Conservation (phyloP, 2,888 invertebrate species). For the Tenthredo mesomela region DNA sequence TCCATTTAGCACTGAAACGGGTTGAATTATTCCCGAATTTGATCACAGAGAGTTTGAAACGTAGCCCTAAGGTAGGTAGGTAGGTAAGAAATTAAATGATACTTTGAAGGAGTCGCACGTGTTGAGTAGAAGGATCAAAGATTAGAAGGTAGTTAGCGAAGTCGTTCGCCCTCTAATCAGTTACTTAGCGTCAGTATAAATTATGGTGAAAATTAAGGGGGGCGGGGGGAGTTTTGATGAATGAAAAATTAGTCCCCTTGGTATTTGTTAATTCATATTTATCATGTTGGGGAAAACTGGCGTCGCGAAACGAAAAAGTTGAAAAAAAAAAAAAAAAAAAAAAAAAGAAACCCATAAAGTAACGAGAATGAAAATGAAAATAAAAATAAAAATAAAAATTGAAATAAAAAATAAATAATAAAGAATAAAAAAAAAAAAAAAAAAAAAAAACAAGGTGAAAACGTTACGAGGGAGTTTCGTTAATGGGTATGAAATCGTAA, state of each 20-base stretch:
- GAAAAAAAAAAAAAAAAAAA: too few species aligned
- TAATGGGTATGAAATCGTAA: conserved; percentile 46
- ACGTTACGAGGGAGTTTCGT: conserved; percentile 13
- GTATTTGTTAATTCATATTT: conserved; percentile 24
- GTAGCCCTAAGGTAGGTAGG: too few species aligned
- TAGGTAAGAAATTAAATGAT: conserved; percentile 16
- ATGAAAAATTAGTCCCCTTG: background rate
- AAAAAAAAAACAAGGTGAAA: background rate
- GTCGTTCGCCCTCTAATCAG: conserved; percentile 5
- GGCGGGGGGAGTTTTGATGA: background rate
- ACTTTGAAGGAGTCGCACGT: background rate
- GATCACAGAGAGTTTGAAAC: background rate
- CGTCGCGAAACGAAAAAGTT: background rate
- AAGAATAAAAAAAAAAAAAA: background rate
- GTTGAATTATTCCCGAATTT: background rate
- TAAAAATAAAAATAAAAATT: background rate
- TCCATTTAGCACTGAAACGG: too few species aligned
- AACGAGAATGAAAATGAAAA: background rate
- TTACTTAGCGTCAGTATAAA: background rate
- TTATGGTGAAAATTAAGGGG: background rate
- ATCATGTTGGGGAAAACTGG: background rate
- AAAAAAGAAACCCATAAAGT: too few species aligned
- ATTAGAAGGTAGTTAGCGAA: conserved; percentile 28
- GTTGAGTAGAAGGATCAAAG: background rate
- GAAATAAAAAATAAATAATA: background rate